These are phyloP conservation scores for Apamea crenata DNA, from an alignment of 2,888 invertebrate genomes.

Conservation along the genomic window DNA sequence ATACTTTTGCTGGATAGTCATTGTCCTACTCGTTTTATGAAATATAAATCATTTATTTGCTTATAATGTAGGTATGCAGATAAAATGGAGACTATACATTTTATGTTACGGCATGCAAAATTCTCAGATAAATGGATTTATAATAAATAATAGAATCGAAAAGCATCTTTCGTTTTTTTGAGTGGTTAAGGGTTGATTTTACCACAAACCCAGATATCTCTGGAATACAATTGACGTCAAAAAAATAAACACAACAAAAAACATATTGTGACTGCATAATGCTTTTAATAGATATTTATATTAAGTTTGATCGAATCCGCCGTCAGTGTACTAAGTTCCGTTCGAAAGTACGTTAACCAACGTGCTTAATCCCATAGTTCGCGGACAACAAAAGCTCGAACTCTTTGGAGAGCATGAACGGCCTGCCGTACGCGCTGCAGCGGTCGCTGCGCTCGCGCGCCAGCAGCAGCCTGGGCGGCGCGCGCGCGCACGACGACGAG, in stretches of 20 bases:
- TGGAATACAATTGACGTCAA: neutral
- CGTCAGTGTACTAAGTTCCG: neutral
- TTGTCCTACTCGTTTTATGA: neutral
- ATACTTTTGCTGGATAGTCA: neutral
- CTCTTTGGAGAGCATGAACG: conserved; percentile 81
- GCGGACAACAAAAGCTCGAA: conserved; percentile 82
- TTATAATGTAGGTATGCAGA: no score
- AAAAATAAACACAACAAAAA: neutral
- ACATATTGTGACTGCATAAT: neutral
- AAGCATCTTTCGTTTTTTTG: neutral
- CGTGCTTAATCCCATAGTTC: conserved; percentile 67
- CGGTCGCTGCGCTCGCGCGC: conserved; percentile 68
- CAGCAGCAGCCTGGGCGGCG: conserved; percentile 65
- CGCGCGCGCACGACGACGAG: conserved; percentile 67
- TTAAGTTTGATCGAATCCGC: neutral
- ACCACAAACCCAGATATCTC: neutral
- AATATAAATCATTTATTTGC: neutral
- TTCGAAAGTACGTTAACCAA: neutral
- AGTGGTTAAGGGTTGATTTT: neutral
- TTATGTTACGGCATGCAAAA: no score
- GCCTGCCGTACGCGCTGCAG: conserved; percentile 76
- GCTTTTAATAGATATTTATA: neutral
- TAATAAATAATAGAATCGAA: no score
- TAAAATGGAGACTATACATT: no score
- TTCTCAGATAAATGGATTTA: no score